A percentile compares a stretch with the other conserved stretches of the same genome.
Evolutionary conservation across 2,888 invertebrate species (phyloP).

Genomic region (Machimus rusticus): DNA sequence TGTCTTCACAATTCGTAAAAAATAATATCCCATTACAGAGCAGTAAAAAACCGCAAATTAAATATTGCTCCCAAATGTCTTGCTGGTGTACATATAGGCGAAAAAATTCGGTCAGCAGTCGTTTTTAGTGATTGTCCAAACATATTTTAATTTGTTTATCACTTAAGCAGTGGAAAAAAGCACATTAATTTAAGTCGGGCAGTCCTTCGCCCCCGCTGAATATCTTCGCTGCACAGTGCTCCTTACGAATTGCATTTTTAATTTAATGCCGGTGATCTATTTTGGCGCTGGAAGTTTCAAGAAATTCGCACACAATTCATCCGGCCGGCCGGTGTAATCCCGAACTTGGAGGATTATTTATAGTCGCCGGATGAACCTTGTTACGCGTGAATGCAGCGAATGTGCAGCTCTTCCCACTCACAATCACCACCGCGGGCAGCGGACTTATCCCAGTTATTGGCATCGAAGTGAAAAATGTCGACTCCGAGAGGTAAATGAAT

Average conservation of each 20-base stretch:
- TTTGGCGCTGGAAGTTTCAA: not conserved
- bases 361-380: not conserved
- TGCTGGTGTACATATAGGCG: not conserved
- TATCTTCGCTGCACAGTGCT: not conserved
- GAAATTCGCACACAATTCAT: conserved; percentile 28
- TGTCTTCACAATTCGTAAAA: not conserved
- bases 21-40: not conserved
- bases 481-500: conserved; percentile 15
- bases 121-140: not conserved
- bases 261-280: not conserved
- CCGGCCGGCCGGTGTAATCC: not conserved
- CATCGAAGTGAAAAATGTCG: conserved; percentile 13
- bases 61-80: not conserved
- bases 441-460: not conserved
- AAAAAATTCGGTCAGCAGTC: not conserved
- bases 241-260: not conserved
- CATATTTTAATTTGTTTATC: not conserved
- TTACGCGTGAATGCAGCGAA: conserved; percentile 11
- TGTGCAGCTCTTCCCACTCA: not conserved
- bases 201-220: not conserved
- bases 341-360: conserved; percentile 14
- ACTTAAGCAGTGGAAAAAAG: not conserved
- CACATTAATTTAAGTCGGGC: not conserved
- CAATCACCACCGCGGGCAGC: not conserved
- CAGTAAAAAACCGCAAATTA: not conserved